These are phyloP conservation scores for Leucozona laternaria DNA, from an alignment of 2,888 invertebrate species.

Conservation along the genomic window DNA sequence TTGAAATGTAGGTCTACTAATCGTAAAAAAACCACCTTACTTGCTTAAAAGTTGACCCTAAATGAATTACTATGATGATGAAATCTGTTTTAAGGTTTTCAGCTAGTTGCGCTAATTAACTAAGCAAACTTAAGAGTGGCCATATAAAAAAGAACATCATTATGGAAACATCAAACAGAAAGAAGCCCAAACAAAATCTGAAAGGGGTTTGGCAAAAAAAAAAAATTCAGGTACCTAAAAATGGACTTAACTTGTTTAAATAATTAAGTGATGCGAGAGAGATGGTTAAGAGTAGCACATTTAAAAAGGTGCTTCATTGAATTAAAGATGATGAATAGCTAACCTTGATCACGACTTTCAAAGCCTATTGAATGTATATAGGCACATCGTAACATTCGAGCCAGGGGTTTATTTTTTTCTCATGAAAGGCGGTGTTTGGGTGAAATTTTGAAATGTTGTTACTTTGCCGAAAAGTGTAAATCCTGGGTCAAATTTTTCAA, in stretches of 20 bases:
- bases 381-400: not conserved
- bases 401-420: too few species aligned
- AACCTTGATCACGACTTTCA: not conserved
- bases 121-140: conserved; percentile 2
- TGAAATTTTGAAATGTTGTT: too few species aligned
- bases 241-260: conserved; percentile 6
- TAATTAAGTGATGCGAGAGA: not conserved
- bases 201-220: not conserved
- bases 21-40: not conserved
- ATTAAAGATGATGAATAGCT: not conserved
- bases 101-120: conserved; percentile 5
- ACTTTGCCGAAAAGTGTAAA: too few species aligned
- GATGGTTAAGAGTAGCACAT: not conserved
- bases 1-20: not conserved
- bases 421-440: too few species aligned
- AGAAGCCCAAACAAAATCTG: not conserved
- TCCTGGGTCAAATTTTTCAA: too few species aligned
- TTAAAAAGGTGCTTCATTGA: not conserved
- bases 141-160: conserved; percentile 5
- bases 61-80: conserved; percentile 1
- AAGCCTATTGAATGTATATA: not conserved
- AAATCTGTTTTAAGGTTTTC: not conserved
- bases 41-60: not conserved
- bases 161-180: conserved; percentile 28
- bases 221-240: not conserved